Evolutionary conservation across 1,140 invertebrate genomes (phyloP), one percentile per base, ranked within the genome.

Genomic region (Drosophila aff.): DNA sequence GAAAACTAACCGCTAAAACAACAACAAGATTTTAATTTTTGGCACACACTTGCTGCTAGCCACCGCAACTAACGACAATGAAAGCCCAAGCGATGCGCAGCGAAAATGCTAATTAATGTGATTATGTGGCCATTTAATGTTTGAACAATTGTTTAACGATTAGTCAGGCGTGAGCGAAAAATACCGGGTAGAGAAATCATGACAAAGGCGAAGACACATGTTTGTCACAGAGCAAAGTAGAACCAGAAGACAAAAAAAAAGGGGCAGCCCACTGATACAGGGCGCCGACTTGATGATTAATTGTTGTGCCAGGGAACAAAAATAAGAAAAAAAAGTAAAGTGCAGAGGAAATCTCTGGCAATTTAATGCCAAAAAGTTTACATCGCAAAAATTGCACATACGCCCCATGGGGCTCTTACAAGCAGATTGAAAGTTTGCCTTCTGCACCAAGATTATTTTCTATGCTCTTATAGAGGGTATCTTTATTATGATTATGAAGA

Each of bases 111-210:
- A 90, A 90, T 90, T 90, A 90, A 90, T 90, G 86, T 80, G 85
- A 90, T 90, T 90, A 90, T 85, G 85, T 76, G 82, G 85, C 81
- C 75, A 58, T 89, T 89, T 69, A 79, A 89, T 89, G 85, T 90
- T 85, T 85, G 79, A 90, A 90, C 85, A 90, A 90, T 90, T 91
- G 85, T 82, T 90, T 85, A 90, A 80, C 81, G 82, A 90, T 90
- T 90, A 90, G 82, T 90, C 85, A 90, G 85, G 77, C 83, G 81
- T 83, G 50, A 43, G 15, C 11, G 21, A 60, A 72, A 47, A 33
- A 21, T 11, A 5, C 28, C 18, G 18, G 23, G 11, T n/a, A 65
- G 26, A 21, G 59, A 40, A 33, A 40, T 21, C 46, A 11, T 31
- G 28, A 38, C 26, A 18, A 61, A 26, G 57, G 41, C 67, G 67